Base-by-base conservation (phyloP, 1,140 invertebrate genomes). In the Anthonomus grandis region DNA sequence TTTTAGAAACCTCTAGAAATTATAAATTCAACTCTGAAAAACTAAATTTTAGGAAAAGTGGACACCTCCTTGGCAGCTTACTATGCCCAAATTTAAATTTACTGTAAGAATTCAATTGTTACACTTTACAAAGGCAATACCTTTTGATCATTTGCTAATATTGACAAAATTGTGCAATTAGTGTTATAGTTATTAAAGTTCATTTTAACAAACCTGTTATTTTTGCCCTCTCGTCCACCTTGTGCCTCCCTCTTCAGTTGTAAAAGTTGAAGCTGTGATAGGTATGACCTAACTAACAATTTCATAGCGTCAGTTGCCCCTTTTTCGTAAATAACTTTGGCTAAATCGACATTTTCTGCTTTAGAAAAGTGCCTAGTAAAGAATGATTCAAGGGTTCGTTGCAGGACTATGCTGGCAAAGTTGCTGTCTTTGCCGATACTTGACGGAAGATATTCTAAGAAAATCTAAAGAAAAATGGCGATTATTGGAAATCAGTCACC, bases 391-490 rank as follows among this genome's bases (percentile, higher is more conserved):
- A 82, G 67, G 19, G 79, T 80, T 19, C 75, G 63, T 57, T 82
- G 81, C 9, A 83, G 65, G 2, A 80, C 77, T 2, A 69, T 62
- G 17, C 77, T 79, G 4, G 78, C 78, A 25, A 74, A 74, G 19
- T 76, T 76, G 0, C 78, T 79, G 56, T 80, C 77, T 38, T 74
- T 70, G 3, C 81, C 79, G n/a, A 81, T 78, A 31, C 78, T 69
- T 1, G 78, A 80, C 0, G 81, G 81, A 15, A 83, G 62, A 65
- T 81, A 82, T 18, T 81, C 79, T 21, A 82, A 59, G 61, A 83
- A 83, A 5, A 81, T 75, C 69, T 74, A 51, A 13, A 67, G 64
- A 27, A 18, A n/a, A 2, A 22, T 3, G 13, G n/a, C 2, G 34
- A 23, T 47, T 24, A 23, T 25, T 47, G 4, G 9, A 13, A n/a